A percentile compares a stretch with the other conserved stretches of the same genome.
Evolutionary conservation across 2,113 vertebrate species (phyloP).

Genomic region (Corythoichthys haematopterus): DNA sequence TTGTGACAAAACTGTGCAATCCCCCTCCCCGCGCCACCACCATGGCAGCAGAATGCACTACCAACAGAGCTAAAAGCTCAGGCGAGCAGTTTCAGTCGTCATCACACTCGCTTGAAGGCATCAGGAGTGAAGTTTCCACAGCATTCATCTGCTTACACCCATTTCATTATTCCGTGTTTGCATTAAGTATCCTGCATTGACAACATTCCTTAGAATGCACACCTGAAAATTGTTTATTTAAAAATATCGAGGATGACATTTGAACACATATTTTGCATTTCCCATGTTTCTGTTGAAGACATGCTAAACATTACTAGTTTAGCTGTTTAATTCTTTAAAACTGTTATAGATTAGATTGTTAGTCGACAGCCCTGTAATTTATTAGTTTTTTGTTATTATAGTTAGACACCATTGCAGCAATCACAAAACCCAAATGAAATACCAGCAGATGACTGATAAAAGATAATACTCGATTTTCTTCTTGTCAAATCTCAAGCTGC

Average conservation of each 20-base stretch:
- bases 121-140: too few species aligned
- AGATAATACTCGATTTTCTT: not conserved
- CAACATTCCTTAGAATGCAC: not conserved
- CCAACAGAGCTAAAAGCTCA: too few species aligned
- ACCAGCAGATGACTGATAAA: not conserved
- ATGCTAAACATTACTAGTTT: not conserved
- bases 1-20: too few species aligned
- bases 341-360: not conserved
- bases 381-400: not conserved
- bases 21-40: too few species aligned
- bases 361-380: not conserved
- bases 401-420: not conserved
- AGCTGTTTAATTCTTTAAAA: not conserved
- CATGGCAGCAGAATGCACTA: too few species aligned
- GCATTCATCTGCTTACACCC: too few species aligned
- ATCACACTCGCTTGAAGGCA: too few species aligned
- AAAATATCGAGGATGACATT: not conserved
- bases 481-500: conserved; percentile 74
- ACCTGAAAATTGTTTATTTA: not conserved
- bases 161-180: too few species aligned
- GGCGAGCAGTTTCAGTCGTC: too few species aligned
- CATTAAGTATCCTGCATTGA: too few species aligned
- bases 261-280: not conserved
- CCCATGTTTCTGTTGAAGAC: not conserved
- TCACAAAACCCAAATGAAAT: not conserved